A percentile compares a stretch with the other conserved stretches of the same genome.
Evolutionary conservation across 1,140 invertebrate genomes (phyloP).

Genomic region (Scaptomyza pallida): DNA sequence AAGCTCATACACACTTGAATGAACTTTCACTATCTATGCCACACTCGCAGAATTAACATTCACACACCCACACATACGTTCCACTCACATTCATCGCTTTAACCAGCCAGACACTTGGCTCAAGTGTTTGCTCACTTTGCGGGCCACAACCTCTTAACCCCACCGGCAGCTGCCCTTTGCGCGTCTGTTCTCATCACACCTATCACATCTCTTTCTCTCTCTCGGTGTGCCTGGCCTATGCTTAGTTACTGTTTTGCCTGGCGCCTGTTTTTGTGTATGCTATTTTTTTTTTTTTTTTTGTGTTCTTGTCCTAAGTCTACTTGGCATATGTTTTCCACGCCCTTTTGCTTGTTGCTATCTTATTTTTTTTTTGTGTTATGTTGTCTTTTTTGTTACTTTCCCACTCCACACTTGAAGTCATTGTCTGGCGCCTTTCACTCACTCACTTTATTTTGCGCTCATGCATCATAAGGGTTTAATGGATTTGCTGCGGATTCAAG

Average conservation of each 20-base stretch:
- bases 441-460: constrained; percentile 77
- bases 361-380: constrained; percentile 38
- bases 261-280: constrained; percentile 27
- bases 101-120: constrained; percentile 73
- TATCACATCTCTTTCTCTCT: constrained; percentile 2
- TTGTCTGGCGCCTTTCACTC: constrained; percentile 73
- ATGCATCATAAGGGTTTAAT: constrained; percentile 82
- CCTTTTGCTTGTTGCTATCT: constrained; percentile 48
- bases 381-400: constrained; percentile 17
- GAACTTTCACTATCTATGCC: constrained; percentile 51
- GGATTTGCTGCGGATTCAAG: constrained; percentile 63
- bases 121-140: constrained; percentile 79
- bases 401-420: constrained; percentile 6
- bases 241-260: constrained; percentile 58
- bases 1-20: constrained; percentile 53
- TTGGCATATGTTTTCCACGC: constrained; percentile 71
- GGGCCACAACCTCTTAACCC: constrained; percentile 46
- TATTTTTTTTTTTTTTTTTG: constrained; percentile 36
- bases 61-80: constrained; percentile 18
- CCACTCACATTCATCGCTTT: constrained; percentile 50
- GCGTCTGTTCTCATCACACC: neutral
- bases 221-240: constrained; percentile 13
- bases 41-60: constrained; percentile 39
- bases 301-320: constrained; percentile 23
- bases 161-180: constrained; percentile 1